Base-by-base conservation (phyloP, 2,888 invertebrate genomes). In the Apoderus coryli region DNA sequence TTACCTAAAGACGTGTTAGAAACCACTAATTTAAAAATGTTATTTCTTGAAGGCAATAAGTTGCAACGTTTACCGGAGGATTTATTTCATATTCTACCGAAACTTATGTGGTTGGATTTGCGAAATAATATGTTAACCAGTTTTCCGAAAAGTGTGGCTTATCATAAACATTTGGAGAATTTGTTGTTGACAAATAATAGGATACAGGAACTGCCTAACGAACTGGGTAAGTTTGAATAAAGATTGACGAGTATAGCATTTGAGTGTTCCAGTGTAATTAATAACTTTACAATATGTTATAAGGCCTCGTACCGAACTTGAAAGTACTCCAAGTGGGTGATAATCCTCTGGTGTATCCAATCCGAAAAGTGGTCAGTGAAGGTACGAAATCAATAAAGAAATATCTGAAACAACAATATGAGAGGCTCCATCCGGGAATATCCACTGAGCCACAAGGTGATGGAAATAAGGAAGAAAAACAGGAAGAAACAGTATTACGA, bases 91-190 rank as follows among this genome's bases (percentile, higher is more conserved):
- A 55, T 53, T 22, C 50, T 76, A 10, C 63, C 61, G 5, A 56
- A 55, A 44, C 57, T 77, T 2, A 64, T 63, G 49, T 77, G 74
- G 69, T 50, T 77, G 5, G 77, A 77, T 47, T 45, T 75, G 5
- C 61, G 77, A 42, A 64, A 69, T 37, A 78, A 78, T 49, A 47
- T 59, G 31, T 46, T 78, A 6, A 56, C 48, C 3, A 54, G 52
- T 9, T 51, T 78, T 29, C 76, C 77, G 2, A 52, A 46, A 35
- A 59, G 62, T 3, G 63, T 77, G 11, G 65, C 65, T 35, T 51
- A 66, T 38, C 76, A 77, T 41, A 48, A 48, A 27, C 53, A 49
- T 39, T 59, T 77, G 12, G 69, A 74, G 29, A 74, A 75, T 35
- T 50, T 77, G 30, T 54, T 77, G 11, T 49, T 77, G 15, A 67